These are phyloP conservation scores for Hydra vulgaris DNA, from an alignment of 30 jellyfish, hydroid and myxozoan genomes.

Conservation along the genomic window DNA sequence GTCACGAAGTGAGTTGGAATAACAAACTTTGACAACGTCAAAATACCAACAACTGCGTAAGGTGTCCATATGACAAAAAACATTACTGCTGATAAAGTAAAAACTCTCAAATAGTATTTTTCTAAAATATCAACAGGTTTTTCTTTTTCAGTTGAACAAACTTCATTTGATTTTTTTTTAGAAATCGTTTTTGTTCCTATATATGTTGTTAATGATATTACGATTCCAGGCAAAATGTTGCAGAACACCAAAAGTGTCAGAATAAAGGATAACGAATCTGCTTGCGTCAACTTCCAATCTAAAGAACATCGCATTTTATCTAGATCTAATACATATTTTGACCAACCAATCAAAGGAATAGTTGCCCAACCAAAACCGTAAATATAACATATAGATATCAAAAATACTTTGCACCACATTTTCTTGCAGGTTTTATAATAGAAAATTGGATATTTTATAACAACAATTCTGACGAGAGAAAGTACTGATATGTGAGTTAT, in stretches of 20 bases:
- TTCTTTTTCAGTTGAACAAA: not conserved
- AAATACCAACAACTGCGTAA: not conserved
- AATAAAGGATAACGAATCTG: not conserved
- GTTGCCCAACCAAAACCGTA: slow-evolving; percentile 11
- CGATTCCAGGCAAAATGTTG: not conserved
- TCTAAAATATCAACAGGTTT: not conserved
- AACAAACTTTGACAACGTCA: not conserved
- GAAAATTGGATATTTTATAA: not conserved
- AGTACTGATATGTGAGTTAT: not conserved
- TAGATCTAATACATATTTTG: slow-evolving; percentile 3
- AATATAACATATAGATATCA: not conserved
- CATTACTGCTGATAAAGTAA: not conserved
- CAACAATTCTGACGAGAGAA: not conserved
- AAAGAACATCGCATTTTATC: slow-evolving; percentile 6
- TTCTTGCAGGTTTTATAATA: not conserved
- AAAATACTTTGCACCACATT: not conserved
- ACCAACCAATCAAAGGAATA: not conserved
- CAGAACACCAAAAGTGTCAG: not conserved
- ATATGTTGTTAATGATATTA: not conserved
- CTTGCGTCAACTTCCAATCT: not conserved
- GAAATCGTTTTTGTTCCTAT: not conserved
- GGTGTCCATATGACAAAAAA: slow-evolving; percentile 12
- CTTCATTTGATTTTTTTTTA: not conserved
- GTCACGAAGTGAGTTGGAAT: not conserved
- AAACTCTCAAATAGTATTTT: not conserved